These are phyloP conservation scores for Oncorhynchus tshawytscha DNA, from an alignment of 2,113 vertebrate species.

Conservation along the genomic window DNA sequence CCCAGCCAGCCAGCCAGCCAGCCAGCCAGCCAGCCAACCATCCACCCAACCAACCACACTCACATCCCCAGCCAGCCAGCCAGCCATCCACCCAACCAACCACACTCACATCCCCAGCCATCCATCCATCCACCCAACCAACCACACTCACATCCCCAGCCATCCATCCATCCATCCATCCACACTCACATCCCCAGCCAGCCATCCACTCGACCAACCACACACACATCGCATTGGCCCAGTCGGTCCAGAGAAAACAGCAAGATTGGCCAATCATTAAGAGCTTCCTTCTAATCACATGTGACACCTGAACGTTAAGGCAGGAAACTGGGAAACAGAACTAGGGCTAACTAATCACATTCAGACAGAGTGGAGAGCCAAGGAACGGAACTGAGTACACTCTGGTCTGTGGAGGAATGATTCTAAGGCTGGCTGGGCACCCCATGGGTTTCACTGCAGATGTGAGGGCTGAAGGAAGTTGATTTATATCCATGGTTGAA, in stretches of 20 bases:
- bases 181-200: no score
- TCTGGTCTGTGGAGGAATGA: not conserved
- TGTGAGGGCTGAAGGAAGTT: no score
- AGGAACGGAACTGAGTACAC: not conserved
- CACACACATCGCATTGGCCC: slow-evolving; percentile 27
- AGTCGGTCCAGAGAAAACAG: not conserved
- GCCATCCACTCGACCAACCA: no score
- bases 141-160: slow-evolving; percentile 2
- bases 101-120: no score
- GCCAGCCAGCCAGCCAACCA: not conserved
- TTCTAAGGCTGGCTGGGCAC: not conserved
- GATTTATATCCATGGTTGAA: no score
- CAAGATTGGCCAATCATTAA: slow-evolving; percentile 14
- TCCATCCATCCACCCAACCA: slow-evolving; percentile 22
- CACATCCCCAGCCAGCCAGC: slow-evolving; percentile 14
- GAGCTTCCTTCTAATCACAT: slow-evolving; percentile 20
- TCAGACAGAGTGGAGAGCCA: not conserved
- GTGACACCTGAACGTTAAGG: slow-evolving; percentile 20
- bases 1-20: slow-evolving; percentile 15
- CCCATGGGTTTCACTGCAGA: not conserved
- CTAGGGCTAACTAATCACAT: not conserved
- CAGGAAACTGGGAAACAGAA: slow-evolving; percentile 13
- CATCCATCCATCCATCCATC: no score
- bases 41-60: slow-evolving; percentile 12
- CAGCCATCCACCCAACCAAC: slow-evolving; percentile 33